Conservation (phyloP, 2,113 vertebrate genomes). For the Cnemophilus loriae region DNA sequence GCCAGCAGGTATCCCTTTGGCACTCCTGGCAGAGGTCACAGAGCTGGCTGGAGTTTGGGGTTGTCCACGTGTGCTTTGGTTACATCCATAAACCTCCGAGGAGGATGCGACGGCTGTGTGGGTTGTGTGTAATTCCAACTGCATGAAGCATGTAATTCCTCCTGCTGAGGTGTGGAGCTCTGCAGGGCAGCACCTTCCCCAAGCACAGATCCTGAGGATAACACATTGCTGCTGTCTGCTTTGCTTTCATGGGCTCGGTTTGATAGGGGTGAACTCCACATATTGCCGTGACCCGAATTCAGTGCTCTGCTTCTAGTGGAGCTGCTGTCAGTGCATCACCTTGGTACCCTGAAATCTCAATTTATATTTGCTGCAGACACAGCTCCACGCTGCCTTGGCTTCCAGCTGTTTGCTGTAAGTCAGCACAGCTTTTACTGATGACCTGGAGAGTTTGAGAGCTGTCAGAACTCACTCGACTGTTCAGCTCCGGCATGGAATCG, state of each 20-base stretch:
- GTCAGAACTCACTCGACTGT: not conserved
- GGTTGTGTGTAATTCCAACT: not conserved
- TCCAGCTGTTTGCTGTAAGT: not conserved
- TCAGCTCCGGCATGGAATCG: rapidly evolving
- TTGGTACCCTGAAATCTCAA: not conserved
- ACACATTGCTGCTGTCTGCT: not conserved
- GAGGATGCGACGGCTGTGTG: rapidly evolving
- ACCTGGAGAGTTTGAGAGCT: not conserved
- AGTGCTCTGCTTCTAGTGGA: not conserved
- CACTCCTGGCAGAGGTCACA: not conserved
- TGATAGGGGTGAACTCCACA: not conserved
- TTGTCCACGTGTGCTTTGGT: not conserved
- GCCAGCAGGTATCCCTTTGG: not conserved
- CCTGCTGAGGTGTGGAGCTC: not conserved
- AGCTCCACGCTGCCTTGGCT: not conserved
- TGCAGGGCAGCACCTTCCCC: not conserved
- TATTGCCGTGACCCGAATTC: not conserved
- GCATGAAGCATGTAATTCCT: too few relatives aligned
- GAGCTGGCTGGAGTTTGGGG: not conserved
- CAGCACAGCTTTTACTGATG: not conserved
- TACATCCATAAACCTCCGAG: rapidly evolving
- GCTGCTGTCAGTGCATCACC: not conserved
- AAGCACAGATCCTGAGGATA: not conserved
- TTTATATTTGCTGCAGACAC: not conserved
- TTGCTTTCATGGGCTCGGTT: rapidly evolving